A percentile compares a stretch with the other conserved stretches of the same genome.
phyloP scores from a whole-genome alignment of 2,888 invertebrate genomes.

The Pachymerium ferrugineum region DNA sequence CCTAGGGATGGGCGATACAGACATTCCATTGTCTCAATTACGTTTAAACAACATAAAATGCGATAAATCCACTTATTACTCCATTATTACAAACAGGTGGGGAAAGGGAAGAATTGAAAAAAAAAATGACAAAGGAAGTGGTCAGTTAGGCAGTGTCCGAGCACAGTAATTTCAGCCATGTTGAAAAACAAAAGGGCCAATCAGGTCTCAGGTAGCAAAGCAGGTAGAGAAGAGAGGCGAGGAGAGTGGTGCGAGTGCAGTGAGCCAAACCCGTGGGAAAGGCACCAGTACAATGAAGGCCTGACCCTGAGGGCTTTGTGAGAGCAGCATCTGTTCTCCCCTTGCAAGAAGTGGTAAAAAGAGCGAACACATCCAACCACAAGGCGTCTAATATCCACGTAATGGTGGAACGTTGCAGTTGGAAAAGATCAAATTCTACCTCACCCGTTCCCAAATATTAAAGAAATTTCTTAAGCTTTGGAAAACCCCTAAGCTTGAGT shows the following conservation, averaged over 20 bases:
- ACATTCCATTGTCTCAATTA: too few species aligned
- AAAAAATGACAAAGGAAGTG: too few species aligned
- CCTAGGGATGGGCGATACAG: too few species aligned
- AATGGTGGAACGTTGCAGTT: background rate
- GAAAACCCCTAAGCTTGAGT: too few species aligned
- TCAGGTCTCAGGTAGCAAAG: constrained; percentile 6
- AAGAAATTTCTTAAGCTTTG: background rate
- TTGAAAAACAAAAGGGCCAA: background rate
- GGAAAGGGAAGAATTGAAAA: too few species aligned
- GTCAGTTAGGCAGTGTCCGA: constrained; percentile 11
- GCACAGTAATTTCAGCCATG: background rate
- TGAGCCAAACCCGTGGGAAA: constrained; percentile 27
- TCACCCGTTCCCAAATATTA: too few species aligned
- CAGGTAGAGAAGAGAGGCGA: background rate
- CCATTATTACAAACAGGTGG: too few species aligned
- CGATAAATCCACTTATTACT: too few species aligned
- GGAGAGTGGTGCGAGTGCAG: constrained; percentile 15
- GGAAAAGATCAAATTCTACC: background rate
- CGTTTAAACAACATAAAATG: too few species aligned
- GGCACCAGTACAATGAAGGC: background rate
- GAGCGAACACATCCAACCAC: constrained; percentile 5
- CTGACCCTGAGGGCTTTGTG: constrained; percentile 22
- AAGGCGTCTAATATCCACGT: background rate
- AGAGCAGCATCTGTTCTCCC: constrained; percentile 16
- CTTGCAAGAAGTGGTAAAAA: background rate